Percentiles rank a stretch among this genome's conserved stretches.
phyloP scores from a whole-genome alignment of 2,888 invertebrate species.

The Mactromeris polynyma region DNA sequence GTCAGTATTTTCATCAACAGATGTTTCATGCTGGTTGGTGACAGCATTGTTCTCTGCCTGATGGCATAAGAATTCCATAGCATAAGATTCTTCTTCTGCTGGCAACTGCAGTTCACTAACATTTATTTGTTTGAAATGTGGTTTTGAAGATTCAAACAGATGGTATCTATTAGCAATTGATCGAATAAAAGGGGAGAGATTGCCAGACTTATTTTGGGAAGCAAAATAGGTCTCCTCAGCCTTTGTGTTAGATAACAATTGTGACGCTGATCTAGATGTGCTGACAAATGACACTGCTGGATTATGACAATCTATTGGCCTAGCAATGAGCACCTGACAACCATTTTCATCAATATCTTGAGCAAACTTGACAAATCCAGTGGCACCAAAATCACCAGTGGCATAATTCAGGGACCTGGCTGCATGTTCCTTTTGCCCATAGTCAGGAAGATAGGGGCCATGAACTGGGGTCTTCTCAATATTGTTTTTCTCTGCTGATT shows the following conservation, averaged over 20 bases:
- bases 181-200: slow-evolving; percentile 74
- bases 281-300: background rate
- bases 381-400: slow-evolving; percentile 25
- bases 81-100: slow-evolving; percentile 30
- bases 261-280: background rate
- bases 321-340: slow-evolving; percentile 7
- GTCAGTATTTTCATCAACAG: slow-evolving; percentile 6
- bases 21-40: background rate
- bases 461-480: slow-evolving; percentile 28
- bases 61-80: slow-evolving; percentile 17
- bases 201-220: slow-evolving; percentile 65
- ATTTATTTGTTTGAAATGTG: slow-evolving; percentile 23
- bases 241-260: background rate
- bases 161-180: slow-evolving; percentile 72
- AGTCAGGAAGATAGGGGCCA: background rate
- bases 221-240: slow-evolving; percentile 67
- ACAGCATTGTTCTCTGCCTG: background rate
- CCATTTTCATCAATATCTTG: slow-evolving; percentile 39
- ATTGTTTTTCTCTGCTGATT: slow-evolving; percentile 31
- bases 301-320: slow-evolving; percentile 15
- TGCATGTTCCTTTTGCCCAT: slow-evolving; percentile 24
- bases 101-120: slow-evolving; percentile 7
- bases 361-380: slow-evolving; percentile 45
- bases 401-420: slow-evolving; percentile 34
- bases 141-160: slow-evolving; percentile 55